Base-by-base conservation (phyloP, 2,113 vertebrate species). In the Melanerpes aurifrons region DNA sequence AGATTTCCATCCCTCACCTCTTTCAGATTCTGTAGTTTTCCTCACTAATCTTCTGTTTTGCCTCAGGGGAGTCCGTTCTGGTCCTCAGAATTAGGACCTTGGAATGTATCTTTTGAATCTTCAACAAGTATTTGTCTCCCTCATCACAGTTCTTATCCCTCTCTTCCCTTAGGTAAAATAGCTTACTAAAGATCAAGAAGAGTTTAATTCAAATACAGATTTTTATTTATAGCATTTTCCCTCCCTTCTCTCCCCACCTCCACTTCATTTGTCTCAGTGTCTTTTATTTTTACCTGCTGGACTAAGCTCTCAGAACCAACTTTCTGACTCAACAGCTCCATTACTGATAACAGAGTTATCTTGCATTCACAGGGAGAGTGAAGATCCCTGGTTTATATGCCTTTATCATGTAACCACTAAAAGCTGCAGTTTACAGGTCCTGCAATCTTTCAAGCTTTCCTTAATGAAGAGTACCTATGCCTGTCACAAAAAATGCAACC, bases 121-220 rank as follows among this genome's bases (percentile, higher is more conserved):
- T 86, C 69, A 68, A 12, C 28, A 62, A 53, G 20, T 15, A 69
- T 83, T 90, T 86, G 15, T 86, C 31, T 72, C 28, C 16, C 15
- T 73, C 68, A 31, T 76, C 47, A 58, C 31, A 37, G 63, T 47
- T 84, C 28, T 84, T 79, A 74, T 18, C 87, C 70, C 67, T 87
- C 50, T 92, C 69, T 80, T 85, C 61, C 82, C 72, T 61, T 74
- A 87, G 69, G 61, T 89, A 89, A 66, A n/a, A 26, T 28, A 88
- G 73, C 21, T 90, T 64, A 77, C 57, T 85, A 71, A 82, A 85
- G 32, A 82, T 93, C 68, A 89, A 91, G 57, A 77, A 70, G 19
- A 77, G 24, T 78, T 91, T 86, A 80, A 82, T 71, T 87, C 68
- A 81, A 89, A 91, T 80, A 57, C 11, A 94, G 47, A 10, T 82